Percentiles rank a stretch among this genome's conserved stretches.
phyloP scores from a whole-genome alignment of 2,113 vertebrate species.

The Alethe castanea region DNA sequence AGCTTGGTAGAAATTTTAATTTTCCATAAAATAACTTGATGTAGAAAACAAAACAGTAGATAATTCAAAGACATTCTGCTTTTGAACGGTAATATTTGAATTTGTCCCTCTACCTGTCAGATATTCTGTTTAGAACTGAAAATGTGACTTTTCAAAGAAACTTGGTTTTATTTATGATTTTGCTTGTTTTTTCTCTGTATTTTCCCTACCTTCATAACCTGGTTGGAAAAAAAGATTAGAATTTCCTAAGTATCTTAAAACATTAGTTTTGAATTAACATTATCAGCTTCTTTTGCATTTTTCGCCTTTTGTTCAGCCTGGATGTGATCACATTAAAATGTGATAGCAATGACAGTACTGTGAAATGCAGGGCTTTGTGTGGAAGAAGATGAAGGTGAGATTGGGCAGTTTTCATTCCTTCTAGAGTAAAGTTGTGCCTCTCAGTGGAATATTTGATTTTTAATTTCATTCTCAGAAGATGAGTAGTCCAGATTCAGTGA shows the following conservation, averaged over 20 bases:
- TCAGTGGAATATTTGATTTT: not conserved
- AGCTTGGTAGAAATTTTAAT: not conserved
- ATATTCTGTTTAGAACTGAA: not conserved
- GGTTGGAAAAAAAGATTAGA: not conserved
- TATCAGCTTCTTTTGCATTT: not conserved
- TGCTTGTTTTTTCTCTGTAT: not conserved
- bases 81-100: not conserved
- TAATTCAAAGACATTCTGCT: not conserved
- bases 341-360: not conserved
- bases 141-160: not conserved
- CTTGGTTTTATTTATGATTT: rapidly evolving
- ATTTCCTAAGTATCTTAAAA: not conserved
- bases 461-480: not conserved
- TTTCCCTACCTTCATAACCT: not conserved
- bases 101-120: not conserved
- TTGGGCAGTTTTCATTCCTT: not conserved
- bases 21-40: not conserved
- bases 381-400: not conserved
- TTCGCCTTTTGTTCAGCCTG: not conserved
- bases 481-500: not conserved
- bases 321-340: not conserved
- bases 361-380: not conserved
- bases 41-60: not conserved
- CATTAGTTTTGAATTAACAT: not conserved
- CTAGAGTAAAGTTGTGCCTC: not conserved